A percentile compares a stretch with the other conserved stretches of the same genome.
phyloP scores from a whole-genome alignment of 2,113 vertebrate species.

The Stegastes partitus region DNA sequence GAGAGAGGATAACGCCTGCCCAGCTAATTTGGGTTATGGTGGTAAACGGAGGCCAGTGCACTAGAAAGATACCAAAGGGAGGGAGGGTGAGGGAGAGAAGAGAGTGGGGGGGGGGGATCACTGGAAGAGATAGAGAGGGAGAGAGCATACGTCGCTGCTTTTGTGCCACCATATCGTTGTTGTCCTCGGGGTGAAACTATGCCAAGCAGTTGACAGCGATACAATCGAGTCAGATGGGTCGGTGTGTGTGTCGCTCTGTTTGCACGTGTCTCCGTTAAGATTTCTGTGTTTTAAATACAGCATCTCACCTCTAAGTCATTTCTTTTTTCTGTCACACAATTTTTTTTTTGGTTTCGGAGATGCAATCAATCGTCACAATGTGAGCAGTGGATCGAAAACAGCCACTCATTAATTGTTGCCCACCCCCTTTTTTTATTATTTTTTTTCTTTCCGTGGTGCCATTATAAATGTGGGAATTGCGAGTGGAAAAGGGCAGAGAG shows the following conservation, averaged over 20 bases:
- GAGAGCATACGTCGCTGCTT: constrained; percentile 59
- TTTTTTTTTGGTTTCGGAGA: constrained; percentile 61
- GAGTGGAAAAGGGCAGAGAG: constrained; percentile 79
- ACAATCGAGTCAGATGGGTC: constrained; percentile 47
- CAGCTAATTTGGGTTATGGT: constrained; percentile 94
- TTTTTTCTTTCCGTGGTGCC: constrained; percentile 29
- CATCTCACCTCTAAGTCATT: constrained; percentile 23
- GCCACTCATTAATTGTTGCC: constrained; percentile 75
- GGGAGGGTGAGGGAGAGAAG: constrained; percentile 31
- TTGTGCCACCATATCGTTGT: constrained; percentile 70
- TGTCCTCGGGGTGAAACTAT: constrained; percentile 64
- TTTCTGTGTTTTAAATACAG: constrained; percentile 6
- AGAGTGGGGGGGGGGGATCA: constrained; percentile 13
- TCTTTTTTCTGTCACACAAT: constrained; percentile 26
- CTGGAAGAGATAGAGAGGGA: constrained; percentile 51
- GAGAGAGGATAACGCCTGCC: constrained; percentile 92
- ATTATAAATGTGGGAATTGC: constrained; percentile 67
- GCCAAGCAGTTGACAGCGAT: constrained; percentile 55
- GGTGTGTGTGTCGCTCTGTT: not conserved
- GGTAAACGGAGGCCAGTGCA: constrained; percentile 85
- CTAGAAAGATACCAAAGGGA: constrained; percentile 79
- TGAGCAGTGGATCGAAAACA: constrained; percentile 74
- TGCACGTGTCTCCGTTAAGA: constrained; percentile 3
- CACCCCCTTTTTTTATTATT: constrained; percentile 40
- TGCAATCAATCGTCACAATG: constrained; percentile 73